Conservation (phyloP, 64 coral and sea anemone genomes). For the Actinia tenebrosa region DNA sequence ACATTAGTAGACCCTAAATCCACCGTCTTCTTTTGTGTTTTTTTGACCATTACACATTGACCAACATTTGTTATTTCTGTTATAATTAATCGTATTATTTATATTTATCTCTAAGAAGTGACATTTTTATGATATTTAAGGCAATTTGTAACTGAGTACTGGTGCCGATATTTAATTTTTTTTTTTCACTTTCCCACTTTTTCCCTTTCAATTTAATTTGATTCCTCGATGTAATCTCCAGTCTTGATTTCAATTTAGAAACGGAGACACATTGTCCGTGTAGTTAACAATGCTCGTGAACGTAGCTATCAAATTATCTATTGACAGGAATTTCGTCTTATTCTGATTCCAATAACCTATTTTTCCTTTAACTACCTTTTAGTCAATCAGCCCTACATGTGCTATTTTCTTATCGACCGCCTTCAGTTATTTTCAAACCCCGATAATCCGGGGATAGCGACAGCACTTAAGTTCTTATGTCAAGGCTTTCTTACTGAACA, state of each 20-base stretch:
- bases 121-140: too few species aligned
- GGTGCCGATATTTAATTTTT: too few species aligned
- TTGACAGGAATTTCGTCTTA: not conserved
- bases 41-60: too few species aligned
- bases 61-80: too few species aligned
- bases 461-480: constrained; percentile 1
- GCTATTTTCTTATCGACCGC: not conserved
- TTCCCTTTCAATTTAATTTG: too few species aligned
- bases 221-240: not conserved
- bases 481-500: not conserved
- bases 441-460: not conserved
- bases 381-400: not conserved
- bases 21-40: too few species aligned
- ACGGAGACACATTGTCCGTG: too few species aligned
- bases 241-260: not conserved
- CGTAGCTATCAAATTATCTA: not conserved
- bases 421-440: not conserved
- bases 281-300: not conserved
- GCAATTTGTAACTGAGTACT: too few species aligned
- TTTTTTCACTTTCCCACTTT: too few species aligned
- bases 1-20: too few species aligned
- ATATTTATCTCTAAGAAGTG: too few species aligned
- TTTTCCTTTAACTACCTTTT: not conserved
- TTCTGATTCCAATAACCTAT: not conserved
- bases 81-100: too few species aligned